Percentiles rank a stretch among this genome's conserved stretches.
These are phyloP conservation scores for Ditylenchus dipsaci DNA, from an alignment of 1,140 invertebrate genomes.

Conservation along the genomic window DNA sequence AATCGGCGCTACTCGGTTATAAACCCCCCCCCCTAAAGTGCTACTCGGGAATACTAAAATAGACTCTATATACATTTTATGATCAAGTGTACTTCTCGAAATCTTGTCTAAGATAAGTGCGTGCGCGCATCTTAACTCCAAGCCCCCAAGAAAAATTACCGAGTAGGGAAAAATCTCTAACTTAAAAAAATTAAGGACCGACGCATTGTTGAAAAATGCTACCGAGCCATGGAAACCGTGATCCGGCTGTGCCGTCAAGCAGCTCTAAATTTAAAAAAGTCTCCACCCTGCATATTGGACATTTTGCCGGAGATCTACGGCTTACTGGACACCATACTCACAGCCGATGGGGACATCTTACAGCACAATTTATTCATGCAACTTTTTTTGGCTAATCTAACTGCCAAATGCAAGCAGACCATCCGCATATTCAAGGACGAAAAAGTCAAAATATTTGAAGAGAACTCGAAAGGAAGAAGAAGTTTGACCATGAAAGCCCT, in stretches of 20 bases:
- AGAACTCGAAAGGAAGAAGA: constrained; percentile 85
- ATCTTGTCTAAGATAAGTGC: too few relatives aligned
- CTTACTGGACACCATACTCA: constrained; percentile 86
- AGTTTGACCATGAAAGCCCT: constrained; percentile 96
- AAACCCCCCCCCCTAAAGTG: too few relatives aligned
- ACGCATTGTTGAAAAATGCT: constrained; percentile 46
- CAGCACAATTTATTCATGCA: constrained; percentile 90
- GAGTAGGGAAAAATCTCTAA: not conserved
- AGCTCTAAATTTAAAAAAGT: constrained; percentile 98
- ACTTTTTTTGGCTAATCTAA: constrained; percentile 76
- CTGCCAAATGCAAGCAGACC: constrained; percentile 66
- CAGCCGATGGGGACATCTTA: constrained; percentile 70
- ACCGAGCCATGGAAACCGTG: constrained; percentile 50
- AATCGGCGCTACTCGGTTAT: too few relatives aligned
- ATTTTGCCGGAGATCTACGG: constrained; percentile 98
- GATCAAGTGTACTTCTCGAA: too few relatives aligned
- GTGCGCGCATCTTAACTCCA: too few relatives aligned
- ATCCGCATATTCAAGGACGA: constrained; percentile 95
- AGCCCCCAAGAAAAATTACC: too few relatives aligned
- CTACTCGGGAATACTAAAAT: too few relatives aligned
- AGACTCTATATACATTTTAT: too few relatives aligned
- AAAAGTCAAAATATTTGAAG: constrained; percentile 98
- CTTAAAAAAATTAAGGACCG: constrained; percentile 40
- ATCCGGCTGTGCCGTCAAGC: constrained; percentile 95
- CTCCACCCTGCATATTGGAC: constrained; percentile 96